Conservation (phyloP, 2,888 invertebrate genomes). For the Tromatobia lineatoria region DNA sequence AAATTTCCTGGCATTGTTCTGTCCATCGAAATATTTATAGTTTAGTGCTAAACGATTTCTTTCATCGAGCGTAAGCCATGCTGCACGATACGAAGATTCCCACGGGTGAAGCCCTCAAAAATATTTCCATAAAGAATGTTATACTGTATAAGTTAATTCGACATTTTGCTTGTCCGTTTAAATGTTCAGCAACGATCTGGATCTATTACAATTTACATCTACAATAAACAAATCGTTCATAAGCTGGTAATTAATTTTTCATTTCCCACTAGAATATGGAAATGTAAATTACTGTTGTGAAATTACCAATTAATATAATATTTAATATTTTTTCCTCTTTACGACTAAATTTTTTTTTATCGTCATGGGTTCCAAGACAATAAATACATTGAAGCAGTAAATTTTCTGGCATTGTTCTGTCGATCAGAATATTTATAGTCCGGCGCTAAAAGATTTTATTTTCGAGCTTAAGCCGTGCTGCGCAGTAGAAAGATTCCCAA, state of each 20-base stretch:
- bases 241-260: too few species aligned
- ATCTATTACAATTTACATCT: too few species aligned
- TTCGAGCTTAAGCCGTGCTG: neutral
- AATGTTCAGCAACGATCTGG: too few species aligned
- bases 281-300: too few species aligned
- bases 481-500: neutral
- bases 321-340: neutral
- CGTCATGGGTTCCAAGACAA: neutral
- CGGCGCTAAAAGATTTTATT: constrained; percentile 19
- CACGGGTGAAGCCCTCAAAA: neutral
- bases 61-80: neutral
- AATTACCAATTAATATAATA: neutral
- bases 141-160: too few species aligned
- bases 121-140: constrained; percentile 13
- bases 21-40: neutral
- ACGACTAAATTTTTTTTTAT: neutral
- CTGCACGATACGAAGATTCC: neutral
- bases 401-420: neutral
- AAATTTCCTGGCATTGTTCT: neutral
- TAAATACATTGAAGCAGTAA: neutral
- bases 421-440: neutral
- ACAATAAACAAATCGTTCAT: too few species aligned
- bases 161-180: too few species aligned
- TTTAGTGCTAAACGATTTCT: constrained; percentile 14
- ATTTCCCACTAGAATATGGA: too few species aligned